Percentiles rank a stretch among this genome's conserved stretches.
Evolutionary conservation across 2,797 vertebrate genomes (phyloP).

Genomic region (Acipenser ruthenus): DNA sequence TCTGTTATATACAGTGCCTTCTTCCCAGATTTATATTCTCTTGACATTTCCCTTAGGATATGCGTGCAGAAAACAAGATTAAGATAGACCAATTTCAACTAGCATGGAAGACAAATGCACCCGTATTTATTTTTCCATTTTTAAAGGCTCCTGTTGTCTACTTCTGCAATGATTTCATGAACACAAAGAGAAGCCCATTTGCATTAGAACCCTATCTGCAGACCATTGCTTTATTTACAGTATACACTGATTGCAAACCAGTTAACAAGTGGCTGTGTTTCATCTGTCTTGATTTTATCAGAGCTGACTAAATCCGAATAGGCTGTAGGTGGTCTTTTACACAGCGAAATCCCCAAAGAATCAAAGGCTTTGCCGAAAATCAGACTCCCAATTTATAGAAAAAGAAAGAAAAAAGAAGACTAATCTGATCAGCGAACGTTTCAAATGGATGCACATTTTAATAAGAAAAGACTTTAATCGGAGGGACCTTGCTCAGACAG

Average conservation of each 20-base stretch:
- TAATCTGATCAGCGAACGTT: constrained; percentile 49
- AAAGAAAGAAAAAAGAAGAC: constrained; percentile 3
- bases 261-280: not conserved
- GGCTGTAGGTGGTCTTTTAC: constrained; percentile 2
- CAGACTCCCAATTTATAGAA: not conserved
- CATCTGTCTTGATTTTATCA: not conserved
- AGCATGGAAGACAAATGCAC: no score
- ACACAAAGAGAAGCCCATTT: not conserved
- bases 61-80: no score
- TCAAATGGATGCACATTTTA: constrained; percentile 40
- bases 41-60: no score
- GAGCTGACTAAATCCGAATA: not conserved
- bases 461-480: constrained; percentile 41
- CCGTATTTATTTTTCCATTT: no score
- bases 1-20: no score
- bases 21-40: no score
- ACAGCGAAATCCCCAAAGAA: not conserved
- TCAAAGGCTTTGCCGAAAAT: not conserved
- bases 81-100: no score
- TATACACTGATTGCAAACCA: not conserved
- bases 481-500: not conserved
- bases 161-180: no score
- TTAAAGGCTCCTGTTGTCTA: no score
- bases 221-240: not conserved
- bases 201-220: not conserved